Evolutionary conservation across 2,888 invertebrate genomes (phyloP).

Genomic region (Archips xylosteana): DNA sequence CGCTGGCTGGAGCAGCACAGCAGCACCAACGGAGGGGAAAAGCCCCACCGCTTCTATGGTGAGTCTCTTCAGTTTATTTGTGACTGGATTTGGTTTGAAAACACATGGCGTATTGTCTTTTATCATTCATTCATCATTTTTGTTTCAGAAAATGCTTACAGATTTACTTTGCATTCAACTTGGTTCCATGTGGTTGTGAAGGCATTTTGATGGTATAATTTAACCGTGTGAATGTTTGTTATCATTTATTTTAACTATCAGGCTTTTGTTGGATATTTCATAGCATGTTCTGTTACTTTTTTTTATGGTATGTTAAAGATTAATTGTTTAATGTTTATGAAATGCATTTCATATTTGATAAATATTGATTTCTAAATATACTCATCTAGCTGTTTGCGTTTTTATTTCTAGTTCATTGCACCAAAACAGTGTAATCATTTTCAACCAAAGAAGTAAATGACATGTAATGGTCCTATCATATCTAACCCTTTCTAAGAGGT

Average conservation of each 20-base stretch:
- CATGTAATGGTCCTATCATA: conserved; percentile 43
- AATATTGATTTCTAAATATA: not conserved
- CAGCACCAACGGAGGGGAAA: conserved; percentile 67
- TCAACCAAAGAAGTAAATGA: conserved; percentile 11
- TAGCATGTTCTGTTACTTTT: conserved; percentile 27
- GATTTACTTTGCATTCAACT: conserved; percentile 37
- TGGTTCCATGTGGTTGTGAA: conserved; percentile 28
- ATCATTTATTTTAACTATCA: conserved; percentile 5
- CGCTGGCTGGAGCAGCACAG: conserved; percentile 80
- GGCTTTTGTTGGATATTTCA: conserved; percentile 23
- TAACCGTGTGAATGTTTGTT: conserved; percentile 35
- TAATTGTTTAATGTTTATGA: not conserved
- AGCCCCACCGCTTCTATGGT: conserved; percentile 83
- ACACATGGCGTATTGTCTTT: conserved; percentile 55
- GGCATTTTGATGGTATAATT: conserved; percentile 27
- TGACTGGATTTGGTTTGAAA: conserved; percentile 28
- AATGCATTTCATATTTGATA: not conserved
- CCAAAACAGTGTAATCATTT: conserved; percentile 15
- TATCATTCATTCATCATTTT: conserved; percentile 41
- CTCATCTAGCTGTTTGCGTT: not conserved
- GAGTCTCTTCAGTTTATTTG: conserved; percentile 55
- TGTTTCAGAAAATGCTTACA: conserved; percentile 39
- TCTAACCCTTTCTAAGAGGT: conserved; percentile 54
- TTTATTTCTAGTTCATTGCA: conserved; percentile 22
- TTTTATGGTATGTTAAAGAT: conserved; percentile 4